These are phyloP conservation scores for Sula dactylatra DNA, from an alignment of 2,113 vertebrate genomes.

Conservation along the genomic window DNA sequence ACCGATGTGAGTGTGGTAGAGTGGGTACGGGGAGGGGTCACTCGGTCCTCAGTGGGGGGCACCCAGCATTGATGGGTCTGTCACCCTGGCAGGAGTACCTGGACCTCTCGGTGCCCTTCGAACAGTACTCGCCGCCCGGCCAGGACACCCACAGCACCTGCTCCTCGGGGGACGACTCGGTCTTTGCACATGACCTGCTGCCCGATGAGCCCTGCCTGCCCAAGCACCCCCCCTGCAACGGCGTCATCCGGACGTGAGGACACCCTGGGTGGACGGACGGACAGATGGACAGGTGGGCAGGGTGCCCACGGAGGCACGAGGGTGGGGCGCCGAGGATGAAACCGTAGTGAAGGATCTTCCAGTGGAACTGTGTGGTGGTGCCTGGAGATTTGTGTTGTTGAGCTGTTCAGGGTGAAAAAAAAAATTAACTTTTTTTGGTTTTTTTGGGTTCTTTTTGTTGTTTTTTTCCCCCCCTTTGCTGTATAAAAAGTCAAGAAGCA, in stretches of 20 bases:
- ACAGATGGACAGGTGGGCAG: background rate
- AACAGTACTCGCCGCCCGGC: slow-evolving; percentile 93
- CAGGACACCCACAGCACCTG: slow-evolving; percentile 95
- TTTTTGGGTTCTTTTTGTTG: background rate
- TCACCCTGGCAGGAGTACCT: slow-evolving; percentile 81
- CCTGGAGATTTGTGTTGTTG: slow-evolving; percentile 16
- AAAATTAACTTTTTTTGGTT: background rate
- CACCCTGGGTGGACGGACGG: fast-evolving
- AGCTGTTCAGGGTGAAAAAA: slow-evolving; percentile 46
- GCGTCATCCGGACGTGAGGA: slow-evolving; percentile 82
- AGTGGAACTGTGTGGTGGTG: slow-evolving; percentile 5
- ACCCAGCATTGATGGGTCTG: background rate
- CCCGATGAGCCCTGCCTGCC: slow-evolving; percentile 88
- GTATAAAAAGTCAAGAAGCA: slow-evolving; percentile 71
- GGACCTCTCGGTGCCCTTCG: slow-evolving; percentile 93
- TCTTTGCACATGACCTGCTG: slow-evolving; percentile 92
- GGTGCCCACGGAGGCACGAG: background rate
- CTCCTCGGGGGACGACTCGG: slow-evolving; percentile 94
- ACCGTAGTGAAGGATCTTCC: slow-evolving; percentile 26
- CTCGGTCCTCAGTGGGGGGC: fast-evolving
- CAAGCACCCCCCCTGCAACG: slow-evolving; percentile 77
- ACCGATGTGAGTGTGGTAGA: slow-evolving; percentile 81
- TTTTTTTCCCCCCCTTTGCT: slow-evolving; percentile 28
- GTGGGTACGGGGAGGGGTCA: fast-evolving
- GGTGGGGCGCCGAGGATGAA: background rate